phyloP scores from a whole-genome alignment of 2,888 invertebrate genomes.

The Temnothorax ravouxi region DNA sequence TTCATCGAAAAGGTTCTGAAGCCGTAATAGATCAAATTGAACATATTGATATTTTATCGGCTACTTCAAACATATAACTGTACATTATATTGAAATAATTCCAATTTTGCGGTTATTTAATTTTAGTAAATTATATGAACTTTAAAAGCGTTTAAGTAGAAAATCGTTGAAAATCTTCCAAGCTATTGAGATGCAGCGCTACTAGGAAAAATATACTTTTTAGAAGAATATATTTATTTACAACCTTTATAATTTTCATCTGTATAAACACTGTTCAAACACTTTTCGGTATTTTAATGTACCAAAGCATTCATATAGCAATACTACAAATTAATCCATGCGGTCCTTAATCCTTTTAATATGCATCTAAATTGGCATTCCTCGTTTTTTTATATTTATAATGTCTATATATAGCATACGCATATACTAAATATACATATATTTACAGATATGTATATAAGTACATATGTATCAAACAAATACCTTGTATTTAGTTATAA shows the following conservation, averaged over 20 bases:
- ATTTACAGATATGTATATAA: neutral
- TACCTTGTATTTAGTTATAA: slow-evolving; percentile 27
- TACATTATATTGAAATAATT: slow-evolving; percentile 72
- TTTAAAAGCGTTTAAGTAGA: slow-evolving; percentile 63
- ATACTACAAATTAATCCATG: slow-evolving; percentile 44
- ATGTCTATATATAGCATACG: neutral
- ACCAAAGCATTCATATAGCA: slow-evolving; percentile 54
- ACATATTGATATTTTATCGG: slow-evolving; percentile 62
- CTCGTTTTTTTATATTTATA: slow-evolving; percentile 24
- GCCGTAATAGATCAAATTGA: slow-evolving; percentile 79
- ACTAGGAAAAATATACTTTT: slow-evolving; percentile 37
- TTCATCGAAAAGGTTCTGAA: slow-evolving; percentile 84
- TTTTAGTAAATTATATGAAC: slow-evolving; percentile 63
- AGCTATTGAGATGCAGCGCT: slow-evolving; percentile 23
- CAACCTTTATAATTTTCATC: slow-evolving; percentile 31
- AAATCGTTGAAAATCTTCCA: slow-evolving; percentile 49
- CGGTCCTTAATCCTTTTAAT: slow-evolving; percentile 39
- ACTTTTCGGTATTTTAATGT: slow-evolving; percentile 38
- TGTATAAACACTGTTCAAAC: slow-evolving; percentile 25
- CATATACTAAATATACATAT: neutral
- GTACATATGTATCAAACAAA: neutral
- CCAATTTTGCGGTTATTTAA: slow-evolving; percentile 68
- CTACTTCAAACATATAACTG: slow-evolving; percentile 65
- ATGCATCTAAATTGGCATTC: slow-evolving; percentile 37
- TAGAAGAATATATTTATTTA: slow-evolving; percentile 55